A percentile compares a stretch with the other conserved stretches of the same genome.
phyloP scores from a whole-genome alignment of 1,140 invertebrate species.

The Vanessa tameamea region DNA sequence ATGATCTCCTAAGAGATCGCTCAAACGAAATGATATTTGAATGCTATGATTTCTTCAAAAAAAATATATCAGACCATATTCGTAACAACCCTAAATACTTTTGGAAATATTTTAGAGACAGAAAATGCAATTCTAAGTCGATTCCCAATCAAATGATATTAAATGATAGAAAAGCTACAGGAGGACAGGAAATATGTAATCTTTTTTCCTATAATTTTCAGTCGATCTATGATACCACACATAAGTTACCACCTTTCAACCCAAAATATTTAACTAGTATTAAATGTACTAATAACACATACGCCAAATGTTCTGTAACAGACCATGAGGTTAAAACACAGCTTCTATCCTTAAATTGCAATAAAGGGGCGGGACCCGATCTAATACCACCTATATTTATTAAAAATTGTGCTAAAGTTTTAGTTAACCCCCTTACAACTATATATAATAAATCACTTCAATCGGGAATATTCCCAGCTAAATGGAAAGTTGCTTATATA shows the following conservation, averaged over 20 bases:
- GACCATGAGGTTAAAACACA: not conserved
- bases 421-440: not conserved
- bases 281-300: not conserved
- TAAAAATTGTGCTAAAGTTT: constrained; percentile 8
- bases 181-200: constrained; percentile 19
- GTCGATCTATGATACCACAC: constrained; percentile 12
- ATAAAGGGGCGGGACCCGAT: constrained; percentile 1
- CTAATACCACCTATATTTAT: not conserved
- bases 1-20: constrained; percentile 2
- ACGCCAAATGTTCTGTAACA: constrained; percentile 1
- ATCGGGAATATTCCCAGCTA: constrained; percentile 10
- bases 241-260: constrained; percentile 6
- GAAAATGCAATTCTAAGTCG: not conserved
- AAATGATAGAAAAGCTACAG: constrained; percentile 14
- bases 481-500: constrained; percentile 28
- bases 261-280: not conserved
- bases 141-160: too few relatives aligned
- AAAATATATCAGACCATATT: constrained; percentile 10
- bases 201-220: constrained; percentile 18
- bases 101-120: not conserved
- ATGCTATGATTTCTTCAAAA: constrained; percentile 18
- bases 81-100: constrained; percentile 3
- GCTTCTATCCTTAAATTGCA: not conserved
- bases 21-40: constrained; percentile 2
- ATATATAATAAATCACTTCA: not conserved